Evolutionary conservation across 2,797 vertebrate species (phyloP).

Genomic region (Anas acuta): DNA sequence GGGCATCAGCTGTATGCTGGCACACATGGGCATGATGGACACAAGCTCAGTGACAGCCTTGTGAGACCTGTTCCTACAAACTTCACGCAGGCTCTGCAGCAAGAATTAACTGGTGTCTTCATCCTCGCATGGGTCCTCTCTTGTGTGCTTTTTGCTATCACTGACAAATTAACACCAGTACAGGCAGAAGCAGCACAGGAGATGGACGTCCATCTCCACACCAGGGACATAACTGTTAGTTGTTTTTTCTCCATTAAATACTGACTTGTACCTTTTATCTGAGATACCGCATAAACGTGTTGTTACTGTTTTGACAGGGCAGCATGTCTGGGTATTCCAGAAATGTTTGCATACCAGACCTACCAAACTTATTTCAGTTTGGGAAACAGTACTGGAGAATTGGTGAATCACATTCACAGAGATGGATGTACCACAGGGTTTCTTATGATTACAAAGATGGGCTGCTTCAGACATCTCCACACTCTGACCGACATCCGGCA

Average conservation of each 20-base stretch:
- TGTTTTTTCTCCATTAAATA: not conserved
- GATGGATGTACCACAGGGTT: fast-evolving
- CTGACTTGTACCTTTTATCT: not conserved
- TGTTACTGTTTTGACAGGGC: not conserved
- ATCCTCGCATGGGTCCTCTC: not conserved
- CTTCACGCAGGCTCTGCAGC: not conserved
- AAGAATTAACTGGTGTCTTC: not conserved
- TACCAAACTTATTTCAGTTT: not conserved
- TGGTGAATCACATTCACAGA: not conserved
- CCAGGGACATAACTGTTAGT: not conserved
- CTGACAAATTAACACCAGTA: not conserved
- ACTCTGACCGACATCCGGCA: not conserved
- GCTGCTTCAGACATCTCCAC: not conserved
- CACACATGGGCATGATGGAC: not conserved
- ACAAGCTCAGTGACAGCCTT: not conserved
- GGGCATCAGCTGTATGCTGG: not conserved
- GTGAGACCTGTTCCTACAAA: not conserved
- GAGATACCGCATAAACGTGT: not conserved
- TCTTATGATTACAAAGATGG: not conserved
- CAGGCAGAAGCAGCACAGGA: not conserved
- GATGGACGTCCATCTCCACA: not conserved
- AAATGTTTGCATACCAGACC: not conserved
- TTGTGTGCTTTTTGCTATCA: not conserved
- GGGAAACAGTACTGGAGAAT: not conserved
- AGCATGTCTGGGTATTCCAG: not conserved